phyloP scores from a whole-genome alignment of 2,113 vertebrate species.

The Ornithorhynchus anatinus region DNA sequence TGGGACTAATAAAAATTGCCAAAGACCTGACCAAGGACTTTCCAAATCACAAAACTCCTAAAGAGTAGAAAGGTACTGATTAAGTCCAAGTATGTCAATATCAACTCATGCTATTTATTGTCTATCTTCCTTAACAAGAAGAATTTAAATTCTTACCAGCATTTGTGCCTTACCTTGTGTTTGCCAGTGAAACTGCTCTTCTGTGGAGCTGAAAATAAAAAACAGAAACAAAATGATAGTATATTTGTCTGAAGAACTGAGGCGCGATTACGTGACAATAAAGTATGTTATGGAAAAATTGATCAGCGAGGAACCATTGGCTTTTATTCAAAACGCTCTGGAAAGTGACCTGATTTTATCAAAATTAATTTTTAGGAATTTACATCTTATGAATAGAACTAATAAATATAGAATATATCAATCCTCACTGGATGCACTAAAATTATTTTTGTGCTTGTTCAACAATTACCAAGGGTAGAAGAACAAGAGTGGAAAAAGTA shows the following conservation, averaged over 20 bases:
- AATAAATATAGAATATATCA: neutral
- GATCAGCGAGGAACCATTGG: neutral
- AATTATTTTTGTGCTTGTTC: neutral
- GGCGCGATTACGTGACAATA: neutral
- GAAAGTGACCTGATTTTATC: neutral
- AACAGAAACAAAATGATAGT: constrained; percentile 35
- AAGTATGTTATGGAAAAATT: neutral
- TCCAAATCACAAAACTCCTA: neutral
- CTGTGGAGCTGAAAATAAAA: constrained; percentile 86
- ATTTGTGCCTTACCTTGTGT: constrained; percentile 83
- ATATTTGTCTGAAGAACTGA: neutral
- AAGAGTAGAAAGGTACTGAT: neutral
- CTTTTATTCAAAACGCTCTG: neutral
- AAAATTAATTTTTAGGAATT: neutral
- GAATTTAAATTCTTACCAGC: neutral
- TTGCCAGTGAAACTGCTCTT: constrained; percentile 97
- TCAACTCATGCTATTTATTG: neutral
- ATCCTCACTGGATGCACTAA: neutral
- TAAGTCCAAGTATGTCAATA: neutral
- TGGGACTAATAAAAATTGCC: neutral
- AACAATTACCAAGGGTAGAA: neutral
- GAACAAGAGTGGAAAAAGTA: too few species aligned
- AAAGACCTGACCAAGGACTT: constrained; percentile 33
- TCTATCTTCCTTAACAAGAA: neutral
- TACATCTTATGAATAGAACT: neutral